Base-by-base conservation (phyloP, 2,888 invertebrate genomes). In the Camptogramma bilineatum region DNA sequence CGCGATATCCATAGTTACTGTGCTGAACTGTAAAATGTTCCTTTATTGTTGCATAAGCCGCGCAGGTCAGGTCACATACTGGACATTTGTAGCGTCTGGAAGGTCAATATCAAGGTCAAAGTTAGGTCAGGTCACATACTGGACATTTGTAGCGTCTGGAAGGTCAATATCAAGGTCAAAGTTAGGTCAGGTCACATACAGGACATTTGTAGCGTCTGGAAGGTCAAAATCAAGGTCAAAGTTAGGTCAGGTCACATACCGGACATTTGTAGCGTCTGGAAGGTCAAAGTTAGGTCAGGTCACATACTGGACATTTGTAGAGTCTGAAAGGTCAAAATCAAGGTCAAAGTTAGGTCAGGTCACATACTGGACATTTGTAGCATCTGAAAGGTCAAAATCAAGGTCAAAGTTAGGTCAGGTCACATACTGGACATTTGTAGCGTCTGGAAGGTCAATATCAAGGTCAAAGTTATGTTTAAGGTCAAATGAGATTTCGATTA, bases 61-160 rank as follows among this genome's bases (percentile, higher is more conserved):
- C 31, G 17, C 46, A 48, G 0, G 10, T 31, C 1, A 52, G 16
- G 88, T 60, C 86, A 86, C n/a, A 81, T 74, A 0, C 87, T 66
- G 0, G 80, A 79, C 8, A 72, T 64, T 54, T 77, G 74, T 60
- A 64, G 0, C 85, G 83, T 42, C 90, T 90, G 76, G 19, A 53
- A 24, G 34, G 16, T 16, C 24, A 42, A 51, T 13, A 2, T 47
- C 17, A 60, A 62, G 24, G 19, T 28, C 44, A 44, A 53, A 19
- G n/a, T n/a, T n/a, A n/a, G 1, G 13, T 21, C 16, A 52, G 2
- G 10, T 42, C 16, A n/a, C 16, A 13, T 13, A 7, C n/a, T n/a
- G n/a, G n/a, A n/a, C n/a, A n/a, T n/a, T n/a, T n/a, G n/a, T n/a
- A n/a, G n/a, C n/a, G n/a, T n/a, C n/a, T n/a, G n/a, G n/a, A 34